These are phyloP conservation scores for Ictidomys tridecemlineatus DNA, from an alignment of 2,113 vertebrate genomes.

Conservation along the genomic window DNA sequence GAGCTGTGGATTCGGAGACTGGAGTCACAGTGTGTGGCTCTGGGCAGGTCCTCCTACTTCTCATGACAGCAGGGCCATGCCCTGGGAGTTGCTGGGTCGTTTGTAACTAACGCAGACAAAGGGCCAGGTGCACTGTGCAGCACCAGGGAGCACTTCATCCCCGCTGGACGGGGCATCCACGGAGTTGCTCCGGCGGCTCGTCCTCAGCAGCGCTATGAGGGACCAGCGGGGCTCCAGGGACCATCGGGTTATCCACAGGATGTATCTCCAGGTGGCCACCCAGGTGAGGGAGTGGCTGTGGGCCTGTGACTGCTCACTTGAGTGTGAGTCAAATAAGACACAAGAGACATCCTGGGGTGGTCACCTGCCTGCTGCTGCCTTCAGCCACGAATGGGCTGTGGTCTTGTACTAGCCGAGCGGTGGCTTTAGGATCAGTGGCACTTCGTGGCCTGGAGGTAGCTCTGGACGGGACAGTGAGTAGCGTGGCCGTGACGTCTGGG, in stretches of 20 bases:
- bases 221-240: not conserved
- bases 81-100: not conserved
- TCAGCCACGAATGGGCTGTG: not conserved
- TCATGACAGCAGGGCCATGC: not conserved
- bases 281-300: not conserved
- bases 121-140: too few relatives aligned
- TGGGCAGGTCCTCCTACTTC: not conserved
- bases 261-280: not conserved
- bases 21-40: not conserved
- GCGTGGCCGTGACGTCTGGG: not conserved
- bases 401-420: conserved; percentile 44
- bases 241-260: not conserved
- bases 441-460: too few relatives aligned
- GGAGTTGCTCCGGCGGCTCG: not conserved
- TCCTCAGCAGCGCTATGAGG: not conserved
- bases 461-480: not conserved
- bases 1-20: not conserved
- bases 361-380: not conserved
- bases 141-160: accelerated
- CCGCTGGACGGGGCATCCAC: too few relatives aligned
- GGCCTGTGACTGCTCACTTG: not conserved
- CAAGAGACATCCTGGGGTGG: not conserved
- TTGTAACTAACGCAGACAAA: not conserved
- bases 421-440: conserved; percentile 48
- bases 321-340: conserved; percentile 28